These are phyloP conservation scores for Myanophis thanlyinensis DNA, from an alignment of 2,113 vertebrate species.

Conservation along the genomic window DNA sequence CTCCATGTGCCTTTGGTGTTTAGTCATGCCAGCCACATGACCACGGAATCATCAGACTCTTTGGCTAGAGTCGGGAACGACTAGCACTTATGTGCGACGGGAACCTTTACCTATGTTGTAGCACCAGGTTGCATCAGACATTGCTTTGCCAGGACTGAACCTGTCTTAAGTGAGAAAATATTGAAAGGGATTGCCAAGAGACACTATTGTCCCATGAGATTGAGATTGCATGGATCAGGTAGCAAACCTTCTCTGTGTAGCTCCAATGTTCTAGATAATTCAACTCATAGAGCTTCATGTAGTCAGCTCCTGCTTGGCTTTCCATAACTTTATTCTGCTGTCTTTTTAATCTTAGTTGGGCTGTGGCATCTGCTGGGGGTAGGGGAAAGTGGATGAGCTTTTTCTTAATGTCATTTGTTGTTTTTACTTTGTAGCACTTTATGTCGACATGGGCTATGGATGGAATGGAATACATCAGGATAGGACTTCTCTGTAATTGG, in stretches of 20 bases:
- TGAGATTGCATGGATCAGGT: not conserved
- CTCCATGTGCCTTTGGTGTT: too few relatives aligned
- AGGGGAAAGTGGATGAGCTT: not conserved
- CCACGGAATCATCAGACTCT: too few relatives aligned
- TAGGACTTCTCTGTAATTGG: not conserved
- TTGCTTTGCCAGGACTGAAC: not conserved
- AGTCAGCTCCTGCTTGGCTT: not conserved
- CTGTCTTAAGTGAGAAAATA: not conserved
- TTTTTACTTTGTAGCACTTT: not conserved
- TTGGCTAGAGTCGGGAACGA: too few relatives aligned
- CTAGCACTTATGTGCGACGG: too few relatives aligned
- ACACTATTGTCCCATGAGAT: not conserved
- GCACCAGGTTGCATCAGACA: not conserved
- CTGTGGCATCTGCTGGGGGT: not conserved
- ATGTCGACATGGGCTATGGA: not conserved
- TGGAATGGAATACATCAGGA: not conserved
- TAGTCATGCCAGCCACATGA: too few relatives aligned
- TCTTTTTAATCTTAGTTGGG: not conserved
- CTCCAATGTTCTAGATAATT: not conserved
- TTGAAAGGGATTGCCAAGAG: not conserved
- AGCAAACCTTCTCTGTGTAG: not conserved
- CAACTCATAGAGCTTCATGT: not conserved
- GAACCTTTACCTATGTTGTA: too few relatives aligned
- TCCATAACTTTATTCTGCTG: not conserved
- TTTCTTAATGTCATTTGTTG: not conserved